phyloP scores from a whole-genome alignment of 2,888 invertebrate genomes.

The Gnatocerus cornutus region DNA sequence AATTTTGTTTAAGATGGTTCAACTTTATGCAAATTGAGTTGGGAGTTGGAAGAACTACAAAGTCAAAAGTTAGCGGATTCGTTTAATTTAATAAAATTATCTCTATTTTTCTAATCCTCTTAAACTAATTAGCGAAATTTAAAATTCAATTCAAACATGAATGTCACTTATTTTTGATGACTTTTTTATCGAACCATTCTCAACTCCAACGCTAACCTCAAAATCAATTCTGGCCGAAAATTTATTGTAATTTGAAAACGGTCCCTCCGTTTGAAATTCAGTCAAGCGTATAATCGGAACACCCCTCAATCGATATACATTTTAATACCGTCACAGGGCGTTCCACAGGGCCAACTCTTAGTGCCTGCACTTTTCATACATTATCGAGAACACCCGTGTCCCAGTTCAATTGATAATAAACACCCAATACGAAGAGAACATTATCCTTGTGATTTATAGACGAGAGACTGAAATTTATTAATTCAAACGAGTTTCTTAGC shows the following conservation, averaged over 20 bases:
- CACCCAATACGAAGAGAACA: neutral
- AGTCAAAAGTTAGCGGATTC: too few relatives aligned
- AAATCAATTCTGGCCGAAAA: constrained; percentile 23
- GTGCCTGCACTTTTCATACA: constrained; percentile 3
- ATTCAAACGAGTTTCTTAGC: constrained; percentile 11
- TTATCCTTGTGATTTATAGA: constrained; percentile 18
- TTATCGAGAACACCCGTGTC: neutral
- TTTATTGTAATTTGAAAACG: constrained; percentile 8
- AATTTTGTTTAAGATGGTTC: too few relatives aligned
- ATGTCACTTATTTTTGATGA: neutral
- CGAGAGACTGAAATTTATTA: constrained; percentile 22
- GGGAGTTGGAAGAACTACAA: too few relatives aligned
- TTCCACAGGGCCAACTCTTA: constrained; percentile 15
- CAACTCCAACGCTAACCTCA: neutral
- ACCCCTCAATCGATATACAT: constrained; percentile 24
- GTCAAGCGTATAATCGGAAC: constrained; percentile 16
- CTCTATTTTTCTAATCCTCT: too few relatives aligned
- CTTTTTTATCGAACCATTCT: neutral
- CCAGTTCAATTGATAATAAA: constrained; percentile 12
- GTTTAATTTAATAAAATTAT: too few relatives aligned
- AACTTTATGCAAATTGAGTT: too few relatives aligned
- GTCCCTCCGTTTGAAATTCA: constrained; percentile 22
- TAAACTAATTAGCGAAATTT: neutral
- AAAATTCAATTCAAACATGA: neutral
- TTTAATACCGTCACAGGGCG: constrained; percentile 21